phyloP scores from a whole-genome alignment of 2,113 vertebrate species.

The Nyctereutes procyonoides region DNA sequence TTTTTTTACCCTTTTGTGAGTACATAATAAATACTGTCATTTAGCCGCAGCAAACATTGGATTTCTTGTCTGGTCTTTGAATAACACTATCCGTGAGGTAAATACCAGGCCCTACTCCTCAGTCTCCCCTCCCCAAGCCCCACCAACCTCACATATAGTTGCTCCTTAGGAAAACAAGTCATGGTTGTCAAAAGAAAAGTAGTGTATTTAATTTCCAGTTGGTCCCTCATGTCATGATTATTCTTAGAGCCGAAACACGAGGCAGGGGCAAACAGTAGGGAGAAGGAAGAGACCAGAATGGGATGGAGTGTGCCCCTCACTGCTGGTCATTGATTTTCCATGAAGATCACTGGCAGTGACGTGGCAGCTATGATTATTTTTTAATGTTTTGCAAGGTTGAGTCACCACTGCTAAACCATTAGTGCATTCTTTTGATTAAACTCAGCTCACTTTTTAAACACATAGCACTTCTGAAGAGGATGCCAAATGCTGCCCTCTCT shows the following conservation, averaged over 20 bases:
- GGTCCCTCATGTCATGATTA: rapidly evolving
- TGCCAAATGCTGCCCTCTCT: slow-evolving; percentile 67
- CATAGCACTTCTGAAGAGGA: slow-evolving; percentile 73
- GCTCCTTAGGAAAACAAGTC: background rate
- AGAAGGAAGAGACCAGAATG: rapidly evolving
- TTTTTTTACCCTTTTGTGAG: slow-evolving; percentile 78
- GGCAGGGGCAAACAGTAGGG: background rate
- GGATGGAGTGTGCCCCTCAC: background rate
- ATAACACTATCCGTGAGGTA: slow-evolving; percentile 15
- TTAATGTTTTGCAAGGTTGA: slow-evolving; percentile 12
- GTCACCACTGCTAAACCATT: slow-evolving; percentile 38
- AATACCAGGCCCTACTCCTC: slow-evolving; percentile 23
- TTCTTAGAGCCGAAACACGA: background rate
- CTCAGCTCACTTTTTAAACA: slow-evolving; percentile 76
- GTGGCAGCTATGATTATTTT: background rate
- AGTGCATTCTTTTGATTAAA: slow-evolving; percentile 67
- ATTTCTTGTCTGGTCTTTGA: slow-evolving; percentile 78
- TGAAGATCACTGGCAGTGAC: background rate
- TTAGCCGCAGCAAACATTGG: slow-evolving; percentile 63
- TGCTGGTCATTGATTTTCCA: too few relatives aligned
- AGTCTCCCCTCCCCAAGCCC: background rate
- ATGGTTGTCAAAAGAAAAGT: background rate
- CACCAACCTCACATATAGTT: background rate
- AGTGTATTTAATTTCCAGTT: background rate
- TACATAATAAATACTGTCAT: slow-evolving; percentile 78